Evolutionary conservation across 2,797 vertebrate species (phyloP).

Genomic region (Brachyrhaphis roseni): DNA sequence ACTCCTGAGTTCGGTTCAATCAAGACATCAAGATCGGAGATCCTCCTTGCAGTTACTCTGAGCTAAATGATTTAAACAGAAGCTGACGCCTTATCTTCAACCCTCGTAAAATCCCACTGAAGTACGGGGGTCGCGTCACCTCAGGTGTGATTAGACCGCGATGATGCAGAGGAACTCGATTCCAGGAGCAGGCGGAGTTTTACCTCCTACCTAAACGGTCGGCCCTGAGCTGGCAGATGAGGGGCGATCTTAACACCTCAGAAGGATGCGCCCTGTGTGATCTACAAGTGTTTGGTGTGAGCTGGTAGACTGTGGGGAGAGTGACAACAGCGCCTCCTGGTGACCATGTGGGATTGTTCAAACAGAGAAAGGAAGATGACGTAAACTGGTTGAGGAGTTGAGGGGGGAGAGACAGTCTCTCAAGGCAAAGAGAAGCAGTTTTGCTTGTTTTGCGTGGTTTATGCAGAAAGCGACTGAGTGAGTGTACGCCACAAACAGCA

Average conservation of each 20-base stretch:
- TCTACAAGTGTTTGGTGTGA: not conserved
- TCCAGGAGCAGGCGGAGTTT: constrained; percentile 1
- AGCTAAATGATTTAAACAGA: not conserved
- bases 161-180: not conserved
- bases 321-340: constrained; percentile 81
- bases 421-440: not conserved
- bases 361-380: not conserved
- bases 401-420: not conserved
- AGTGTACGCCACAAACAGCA: not conserved
- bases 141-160: not conserved
- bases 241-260: not conserved
- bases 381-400: not conserved
- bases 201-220: constrained; percentile 6
- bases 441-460: not conserved
- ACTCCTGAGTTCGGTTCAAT: not conserved
- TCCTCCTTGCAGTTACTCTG: not conserved
- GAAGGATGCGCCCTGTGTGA: not conserved
- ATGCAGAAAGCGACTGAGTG: not conserved
- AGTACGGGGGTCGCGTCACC: not conserved
- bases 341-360: constrained; percentile 42
- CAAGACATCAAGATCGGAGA: not conserved
- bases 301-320: constrained; percentile 29
- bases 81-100: not conserved
- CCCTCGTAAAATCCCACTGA: not conserved
- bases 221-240: not conserved